phyloP scores from a whole-genome alignment of 2,888 invertebrate genomes.

The Ophion slaviceki region DNA sequence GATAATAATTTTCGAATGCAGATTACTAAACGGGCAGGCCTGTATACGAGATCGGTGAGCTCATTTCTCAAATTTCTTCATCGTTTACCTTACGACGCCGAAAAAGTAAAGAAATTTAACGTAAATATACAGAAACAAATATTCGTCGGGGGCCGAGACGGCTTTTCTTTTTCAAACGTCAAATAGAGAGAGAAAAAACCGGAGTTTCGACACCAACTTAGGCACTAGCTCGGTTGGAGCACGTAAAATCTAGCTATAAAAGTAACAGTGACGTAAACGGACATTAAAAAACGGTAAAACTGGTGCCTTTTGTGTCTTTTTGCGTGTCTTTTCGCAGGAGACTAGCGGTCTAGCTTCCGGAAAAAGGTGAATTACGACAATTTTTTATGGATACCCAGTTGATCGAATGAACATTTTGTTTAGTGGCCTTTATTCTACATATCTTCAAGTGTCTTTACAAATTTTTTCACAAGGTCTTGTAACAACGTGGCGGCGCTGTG shows the following conservation, averaged over 20 bases:
- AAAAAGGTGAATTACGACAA: background rate
- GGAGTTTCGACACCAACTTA: conserved; percentile 21
- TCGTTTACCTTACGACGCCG: conserved; percentile 9
- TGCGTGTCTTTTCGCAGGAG: too few species aligned
- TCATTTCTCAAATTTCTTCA: background rate
- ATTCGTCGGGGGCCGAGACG: background rate
- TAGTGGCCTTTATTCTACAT: background rate
- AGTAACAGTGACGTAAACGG: background rate
- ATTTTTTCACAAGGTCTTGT: too few species aligned
- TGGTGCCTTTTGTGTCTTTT: too few species aligned
- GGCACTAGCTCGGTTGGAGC: conserved; percentile 5
- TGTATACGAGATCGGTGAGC: background rate
- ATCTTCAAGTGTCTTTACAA: background rate
- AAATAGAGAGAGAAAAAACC: conserved; percentile 16
- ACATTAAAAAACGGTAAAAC: background rate
- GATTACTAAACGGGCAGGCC: background rate
- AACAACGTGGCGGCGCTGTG: too few species aligned
- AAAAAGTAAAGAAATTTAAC: background rate
- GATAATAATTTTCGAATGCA: background rate
- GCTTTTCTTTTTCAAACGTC: conserved; percentile 26
- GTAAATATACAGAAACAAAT: background rate
- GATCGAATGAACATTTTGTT: background rate
- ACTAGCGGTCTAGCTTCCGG: background rate
- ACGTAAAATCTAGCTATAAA: background rate
- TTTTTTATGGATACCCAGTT: background rate